Evolutionary conservation across 2,888 invertebrate species (phyloP), one percentile per base, ranked within the genome.

Genomic region (Chymomyza procnemis): DNA sequence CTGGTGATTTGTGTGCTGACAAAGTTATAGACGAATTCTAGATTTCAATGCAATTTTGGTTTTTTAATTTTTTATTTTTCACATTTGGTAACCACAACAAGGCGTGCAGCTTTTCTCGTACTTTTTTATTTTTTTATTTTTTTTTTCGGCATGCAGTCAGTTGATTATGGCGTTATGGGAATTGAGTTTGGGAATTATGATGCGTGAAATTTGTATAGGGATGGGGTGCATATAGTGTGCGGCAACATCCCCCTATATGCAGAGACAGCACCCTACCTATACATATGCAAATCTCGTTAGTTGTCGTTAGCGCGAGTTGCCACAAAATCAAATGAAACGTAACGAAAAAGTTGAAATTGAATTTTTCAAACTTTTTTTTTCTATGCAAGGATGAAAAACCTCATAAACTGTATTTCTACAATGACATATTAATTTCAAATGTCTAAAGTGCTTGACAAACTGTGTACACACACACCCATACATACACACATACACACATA

Each of bases 121-220:
- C 34, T 34, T 57, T 34, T 16, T 18, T 57, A 18, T 47, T n/a
- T 67, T 54, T 30, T 16, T 58, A 5, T 12, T 60, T 50, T 26
- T 47, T 64, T 56, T 63, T n/a, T 47, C 52, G 54, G 19, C 22
- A 18, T 34, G 34, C 14, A 68, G 48, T 66, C 78, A 73, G 70
- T 81, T 81, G 81, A 81, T 81, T 81, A 81, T 85, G 85, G 73
- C 75, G 83, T 69, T 75, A 58, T 60, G 81, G 81, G 81, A 81
- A 76, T 81, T 74, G 85, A 80, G 81, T 85, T 85, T 80, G 84
- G 80, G 80, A 80, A 83, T 83, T 81, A 82, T 67, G 83, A 78
- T 75, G 85, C 78, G 83, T 82, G 73, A 80, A 82, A 80, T n/a
- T n/a, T 75, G 64, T 64, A 64, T 52, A 47, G n/a, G 26, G n/a